Conservation (phyloP, 2,113 vertebrate genomes). For the Rhagologus leucostigma region DNA sequence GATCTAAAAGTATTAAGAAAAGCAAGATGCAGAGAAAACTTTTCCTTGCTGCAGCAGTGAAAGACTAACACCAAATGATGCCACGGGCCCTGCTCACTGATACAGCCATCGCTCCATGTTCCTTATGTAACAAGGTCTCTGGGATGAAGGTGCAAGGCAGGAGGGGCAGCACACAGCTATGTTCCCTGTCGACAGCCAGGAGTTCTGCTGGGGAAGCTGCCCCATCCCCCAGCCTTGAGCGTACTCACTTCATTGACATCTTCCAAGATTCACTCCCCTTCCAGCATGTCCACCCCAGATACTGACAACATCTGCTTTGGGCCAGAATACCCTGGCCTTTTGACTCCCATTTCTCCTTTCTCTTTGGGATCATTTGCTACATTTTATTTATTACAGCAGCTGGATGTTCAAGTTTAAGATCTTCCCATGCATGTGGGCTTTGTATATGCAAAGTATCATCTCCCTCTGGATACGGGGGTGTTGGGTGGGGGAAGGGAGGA, state of each 20-base stretch:
- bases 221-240: neutral
- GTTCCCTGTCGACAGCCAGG: neutral
- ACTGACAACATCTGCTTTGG: neutral
- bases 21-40: neutral
- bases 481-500: neutral
- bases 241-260: neutral
- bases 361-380: neutral
- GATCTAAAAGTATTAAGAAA: neutral
- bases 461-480: neutral
- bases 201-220: neutral
- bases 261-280: neutral
- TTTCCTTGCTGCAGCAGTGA: neutral
- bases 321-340: neutral
- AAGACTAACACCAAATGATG: neutral
- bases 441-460: neutral
- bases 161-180: neutral
- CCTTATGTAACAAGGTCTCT: too few species aligned
- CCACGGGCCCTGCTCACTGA: fast-evolving
- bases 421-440: neutral
- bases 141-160: neutral
- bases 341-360: neutral
- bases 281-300: neutral
- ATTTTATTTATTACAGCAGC: neutral
- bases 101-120: fast-evolving
- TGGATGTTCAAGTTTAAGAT: neutral